phyloP scores from a whole-genome alignment of 2,113 vertebrate species.

The Jacana jacana region DNA sequence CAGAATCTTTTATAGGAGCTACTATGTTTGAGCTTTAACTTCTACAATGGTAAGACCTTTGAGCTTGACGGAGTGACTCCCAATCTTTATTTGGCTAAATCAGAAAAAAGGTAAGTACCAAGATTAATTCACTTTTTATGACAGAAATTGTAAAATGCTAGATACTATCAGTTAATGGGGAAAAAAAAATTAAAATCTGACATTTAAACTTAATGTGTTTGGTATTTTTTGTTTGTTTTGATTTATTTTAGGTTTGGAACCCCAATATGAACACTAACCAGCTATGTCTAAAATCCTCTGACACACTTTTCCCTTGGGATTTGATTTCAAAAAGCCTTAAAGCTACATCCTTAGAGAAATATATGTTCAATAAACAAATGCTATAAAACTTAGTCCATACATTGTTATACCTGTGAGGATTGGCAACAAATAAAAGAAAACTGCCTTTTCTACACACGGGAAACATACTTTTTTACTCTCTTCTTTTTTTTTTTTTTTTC shows the following conservation, averaged over 20 bases:
- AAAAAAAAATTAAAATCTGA: not conserved
- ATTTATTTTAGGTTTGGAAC: not conserved
- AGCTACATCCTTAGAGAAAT: not conserved
- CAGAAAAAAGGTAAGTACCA: not conserved
- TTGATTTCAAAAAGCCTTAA: not conserved
- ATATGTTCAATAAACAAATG: not conserved
- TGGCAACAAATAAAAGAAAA: not conserved
- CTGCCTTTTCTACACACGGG: not conserved
- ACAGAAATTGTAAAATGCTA: not conserved
- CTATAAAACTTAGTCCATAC: not conserved
- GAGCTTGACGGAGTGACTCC: not conserved
- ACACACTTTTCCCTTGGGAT: not conserved
- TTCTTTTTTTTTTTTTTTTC: not conserved
- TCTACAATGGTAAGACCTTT: not conserved
- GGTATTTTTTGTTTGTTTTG: rapidly evolving
- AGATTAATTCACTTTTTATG: not conserved
- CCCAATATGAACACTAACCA: not conserved
- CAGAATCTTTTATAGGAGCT: not conserved
- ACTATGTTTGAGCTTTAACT: not conserved
- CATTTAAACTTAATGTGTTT: not conserved
- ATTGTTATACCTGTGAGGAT: not conserved
- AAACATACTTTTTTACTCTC: not conserved
- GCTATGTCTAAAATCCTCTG: not conserved
- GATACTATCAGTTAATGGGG: not conserved
- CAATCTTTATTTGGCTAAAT: not conserved